Conservation (phyloP, 2,113 vertebrate species). For the Corydoras maculifer region DNA sequence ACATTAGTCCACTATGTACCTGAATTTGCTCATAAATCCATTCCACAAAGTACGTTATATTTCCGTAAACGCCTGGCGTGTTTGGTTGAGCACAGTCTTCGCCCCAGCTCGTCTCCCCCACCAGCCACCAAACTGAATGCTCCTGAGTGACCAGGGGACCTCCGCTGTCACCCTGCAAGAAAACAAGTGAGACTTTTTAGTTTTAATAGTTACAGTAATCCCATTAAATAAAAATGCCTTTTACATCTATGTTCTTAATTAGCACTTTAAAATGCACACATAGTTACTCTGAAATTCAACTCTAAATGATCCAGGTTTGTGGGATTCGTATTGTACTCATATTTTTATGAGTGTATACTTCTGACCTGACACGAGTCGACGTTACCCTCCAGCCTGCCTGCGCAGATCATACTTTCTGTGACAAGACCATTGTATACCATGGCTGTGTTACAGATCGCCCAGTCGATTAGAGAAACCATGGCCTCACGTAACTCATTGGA, state of each 20-base stretch:
- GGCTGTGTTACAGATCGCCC: slow-evolving; percentile 57
- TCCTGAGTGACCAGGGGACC: slow-evolving; percentile 77
- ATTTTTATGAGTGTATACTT: background rate
- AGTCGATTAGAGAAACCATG: slow-evolving; percentile 66
- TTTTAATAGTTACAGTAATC: too few relatives aligned
- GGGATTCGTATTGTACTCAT: too few relatives aligned
- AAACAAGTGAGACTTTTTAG: background rate
- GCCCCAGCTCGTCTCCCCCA: slow-evolving; percentile 91
- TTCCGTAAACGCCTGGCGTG: slow-evolving; percentile 82
- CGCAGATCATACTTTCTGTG: slow-evolving; percentile 82
- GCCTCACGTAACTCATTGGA: slow-evolving; percentile 67
- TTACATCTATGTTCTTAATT: too few relatives aligned
- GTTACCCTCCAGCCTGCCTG: slow-evolving; percentile 69
- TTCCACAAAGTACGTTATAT: slow-evolving; percentile 70
- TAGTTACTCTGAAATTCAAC: too few relatives aligned
- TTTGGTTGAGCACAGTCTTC: slow-evolving; percentile 70
- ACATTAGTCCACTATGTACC: slow-evolving; percentile 61
- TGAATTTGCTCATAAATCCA: slow-evolving; percentile 81
- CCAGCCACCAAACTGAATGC: slow-evolving; percentile 76
- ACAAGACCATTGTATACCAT: slow-evolving; percentile 60
- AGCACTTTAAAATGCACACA: too few relatives aligned
- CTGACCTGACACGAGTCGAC: slow-evolving; percentile 68
- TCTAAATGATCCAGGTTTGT: too few relatives aligned
- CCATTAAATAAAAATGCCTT: too few relatives aligned
- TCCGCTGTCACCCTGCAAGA: slow-evolving; percentile 86